Evolutionary conservation across 2,113 vertebrate species (phyloP).

Genomic region (Craseonycteris thonglongyai): DNA sequence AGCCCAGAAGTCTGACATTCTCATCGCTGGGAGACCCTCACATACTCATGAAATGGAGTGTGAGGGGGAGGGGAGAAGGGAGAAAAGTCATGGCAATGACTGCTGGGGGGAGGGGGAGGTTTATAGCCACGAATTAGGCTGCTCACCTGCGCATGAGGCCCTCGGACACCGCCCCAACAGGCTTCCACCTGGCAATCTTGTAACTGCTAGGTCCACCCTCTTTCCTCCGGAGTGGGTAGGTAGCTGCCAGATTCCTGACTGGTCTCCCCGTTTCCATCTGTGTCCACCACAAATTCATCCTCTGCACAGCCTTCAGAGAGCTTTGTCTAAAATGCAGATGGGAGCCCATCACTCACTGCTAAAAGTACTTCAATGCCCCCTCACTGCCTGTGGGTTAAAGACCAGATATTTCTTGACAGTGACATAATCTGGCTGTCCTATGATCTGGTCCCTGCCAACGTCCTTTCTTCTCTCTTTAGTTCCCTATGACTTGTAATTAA

Average conservation of each 20-base stretch:
- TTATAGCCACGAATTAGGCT: neutral
- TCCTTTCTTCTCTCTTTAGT: neutral
- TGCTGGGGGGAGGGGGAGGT: no score
- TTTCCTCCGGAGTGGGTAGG: neutral
- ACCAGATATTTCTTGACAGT: neutral
- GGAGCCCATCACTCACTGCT: neutral
- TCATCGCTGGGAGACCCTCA: neutral
- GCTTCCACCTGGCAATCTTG: neutral
- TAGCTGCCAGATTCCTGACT: neutral
- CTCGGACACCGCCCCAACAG: neutral
- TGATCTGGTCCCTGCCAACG: neutral
- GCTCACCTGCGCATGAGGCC: neutral
- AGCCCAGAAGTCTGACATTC: constrained; percentile 50
- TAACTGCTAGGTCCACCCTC: neutral
- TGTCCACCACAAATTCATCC: neutral
- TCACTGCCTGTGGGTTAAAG: neutral
- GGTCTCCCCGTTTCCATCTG: neutral
- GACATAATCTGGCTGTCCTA: neutral
- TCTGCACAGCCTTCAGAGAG: neutral
- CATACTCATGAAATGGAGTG: neutral
- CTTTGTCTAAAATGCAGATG: neutral
- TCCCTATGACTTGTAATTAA: neutral
- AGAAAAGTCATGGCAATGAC: neutral
- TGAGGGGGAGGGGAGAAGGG: neutral
- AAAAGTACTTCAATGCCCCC: neutral